Conservation (phyloP, 1,140 invertebrate genomes). For the Sycophila sp. region DNA sequence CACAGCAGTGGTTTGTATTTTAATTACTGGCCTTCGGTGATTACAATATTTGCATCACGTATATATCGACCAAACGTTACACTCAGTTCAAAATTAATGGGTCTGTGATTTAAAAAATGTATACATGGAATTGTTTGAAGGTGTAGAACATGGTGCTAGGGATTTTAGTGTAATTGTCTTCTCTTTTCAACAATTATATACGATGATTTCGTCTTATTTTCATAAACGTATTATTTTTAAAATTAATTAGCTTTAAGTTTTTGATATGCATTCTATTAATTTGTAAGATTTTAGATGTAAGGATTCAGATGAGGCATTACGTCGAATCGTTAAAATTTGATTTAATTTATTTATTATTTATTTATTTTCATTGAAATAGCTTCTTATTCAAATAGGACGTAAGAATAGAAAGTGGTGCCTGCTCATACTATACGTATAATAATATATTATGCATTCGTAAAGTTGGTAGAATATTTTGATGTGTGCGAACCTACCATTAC, state of each 20-base stretch:
- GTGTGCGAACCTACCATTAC: no score
- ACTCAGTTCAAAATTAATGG: slow-evolving; percentile 47
- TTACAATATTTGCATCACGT: slow-evolving; percentile 1
- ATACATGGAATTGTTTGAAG: slow-evolving; percentile 39
- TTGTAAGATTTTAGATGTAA: background rate
- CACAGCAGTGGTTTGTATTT: slow-evolving; percentile 47
- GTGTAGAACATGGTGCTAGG: slow-evolving; percentile 48
- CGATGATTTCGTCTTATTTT: no score
- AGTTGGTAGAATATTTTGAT: no score
- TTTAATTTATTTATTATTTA: no score
- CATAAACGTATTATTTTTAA: background rate
- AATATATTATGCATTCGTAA: no score
- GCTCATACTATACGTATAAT: background rate
- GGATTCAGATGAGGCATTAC: no score
- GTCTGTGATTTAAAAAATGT: slow-evolving; percentile 49
- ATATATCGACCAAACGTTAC: background rate
- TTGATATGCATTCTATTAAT: background rate
- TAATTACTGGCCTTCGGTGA: slow-evolving; percentile 44
- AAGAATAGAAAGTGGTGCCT: background rate
- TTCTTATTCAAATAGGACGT: background rate
- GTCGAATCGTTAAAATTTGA: no score
- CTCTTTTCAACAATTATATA: background rate
- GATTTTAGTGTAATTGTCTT: slow-evolving; percentile 27
- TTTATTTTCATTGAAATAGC: no score
- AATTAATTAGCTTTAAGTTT: no score